A percentile compares a stretch with the other conserved stretches of the same genome.
Evolutionary conservation across 2,888 invertebrate genomes (phyloP).

Genomic region (Philonicus albiceps): DNA sequence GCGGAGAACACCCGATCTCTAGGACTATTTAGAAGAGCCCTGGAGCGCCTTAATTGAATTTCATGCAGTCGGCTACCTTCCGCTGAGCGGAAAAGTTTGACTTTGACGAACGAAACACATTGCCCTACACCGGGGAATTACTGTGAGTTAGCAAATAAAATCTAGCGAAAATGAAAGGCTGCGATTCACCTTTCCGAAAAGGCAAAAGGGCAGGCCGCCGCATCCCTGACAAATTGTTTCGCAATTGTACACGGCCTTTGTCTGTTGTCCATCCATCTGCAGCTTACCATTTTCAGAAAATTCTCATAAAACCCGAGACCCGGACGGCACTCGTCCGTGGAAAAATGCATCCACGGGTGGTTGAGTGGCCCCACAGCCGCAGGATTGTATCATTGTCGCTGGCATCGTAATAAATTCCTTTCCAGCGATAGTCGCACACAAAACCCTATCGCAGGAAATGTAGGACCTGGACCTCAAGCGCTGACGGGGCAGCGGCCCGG

Average conservation of each 20-base stretch:
- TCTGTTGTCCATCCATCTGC: background rate
- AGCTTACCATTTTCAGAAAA: background rate
- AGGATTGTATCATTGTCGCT: conserved; percentile 2
- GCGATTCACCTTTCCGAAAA: background rate
- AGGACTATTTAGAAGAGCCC: background rate
- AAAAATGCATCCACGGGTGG: background rate
- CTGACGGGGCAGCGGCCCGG: background rate
- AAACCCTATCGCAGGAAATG: background rate
- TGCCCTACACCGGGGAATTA: background rate
- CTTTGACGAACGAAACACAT: background rate
- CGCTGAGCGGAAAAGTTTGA: background rate
- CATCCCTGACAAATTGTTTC: background rate
- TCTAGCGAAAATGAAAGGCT: background rate
- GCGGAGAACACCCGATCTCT: background rate
- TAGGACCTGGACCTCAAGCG: background rate
- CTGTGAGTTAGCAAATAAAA: background rate
- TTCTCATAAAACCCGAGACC: background rate
- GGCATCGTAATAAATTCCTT: conserved; percentile 12
- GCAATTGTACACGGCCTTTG: background rate
- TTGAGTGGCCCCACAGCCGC: background rate
- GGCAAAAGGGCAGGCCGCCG: background rate
- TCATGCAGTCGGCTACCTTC: background rate
- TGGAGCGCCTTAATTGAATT: background rate
- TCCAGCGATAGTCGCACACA: background rate
- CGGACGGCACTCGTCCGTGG: background rate